These are phyloP conservation scores for Xylota segnis DNA, from an alignment of 2,888 invertebrate species.

Conservation along the genomic window DNA sequence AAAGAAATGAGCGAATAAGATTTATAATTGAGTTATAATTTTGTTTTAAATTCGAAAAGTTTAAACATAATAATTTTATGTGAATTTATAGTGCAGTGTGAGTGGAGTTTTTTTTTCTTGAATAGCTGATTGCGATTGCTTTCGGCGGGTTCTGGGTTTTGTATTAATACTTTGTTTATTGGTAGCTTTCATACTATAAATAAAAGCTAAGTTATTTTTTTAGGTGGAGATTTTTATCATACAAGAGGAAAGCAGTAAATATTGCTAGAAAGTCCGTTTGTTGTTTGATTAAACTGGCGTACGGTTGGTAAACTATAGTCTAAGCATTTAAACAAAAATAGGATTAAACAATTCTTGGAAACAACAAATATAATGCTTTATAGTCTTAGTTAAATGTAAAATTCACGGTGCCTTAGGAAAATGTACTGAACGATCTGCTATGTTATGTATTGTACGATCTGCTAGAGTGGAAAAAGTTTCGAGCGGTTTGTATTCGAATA, in stretches of 20 bases:
- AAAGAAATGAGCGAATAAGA: constrained; percentile 29
- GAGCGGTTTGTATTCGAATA: too few relatives aligned
- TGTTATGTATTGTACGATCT: too few relatives aligned
- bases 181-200: background rate
- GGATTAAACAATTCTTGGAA: too few relatives aligned
- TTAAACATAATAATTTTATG: constrained; percentile 19
- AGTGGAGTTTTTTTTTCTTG: background rate
- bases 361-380: too few relatives aligned
- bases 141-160: background rate
- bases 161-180: background rate
- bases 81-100: constrained; percentile 28
- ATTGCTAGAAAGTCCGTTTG: background rate
- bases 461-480: too few relatives aligned
- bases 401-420: too few relatives aligned
- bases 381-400: too few relatives aligned
- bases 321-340: too few relatives aligned
- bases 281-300: too few relatives aligned
- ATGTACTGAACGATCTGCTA: too few relatives aligned
- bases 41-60: constrained; percentile 2
- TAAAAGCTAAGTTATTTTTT: background rate
- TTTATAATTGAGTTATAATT: constrained; percentile 45
- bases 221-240: background rate
- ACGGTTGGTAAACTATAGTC: too few relatives aligned
- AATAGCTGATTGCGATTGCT: background rate
- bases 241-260: background rate